Base-by-base conservation (phyloP, 2,888 invertebrate genomes). In the Gibbula magus region DNA sequence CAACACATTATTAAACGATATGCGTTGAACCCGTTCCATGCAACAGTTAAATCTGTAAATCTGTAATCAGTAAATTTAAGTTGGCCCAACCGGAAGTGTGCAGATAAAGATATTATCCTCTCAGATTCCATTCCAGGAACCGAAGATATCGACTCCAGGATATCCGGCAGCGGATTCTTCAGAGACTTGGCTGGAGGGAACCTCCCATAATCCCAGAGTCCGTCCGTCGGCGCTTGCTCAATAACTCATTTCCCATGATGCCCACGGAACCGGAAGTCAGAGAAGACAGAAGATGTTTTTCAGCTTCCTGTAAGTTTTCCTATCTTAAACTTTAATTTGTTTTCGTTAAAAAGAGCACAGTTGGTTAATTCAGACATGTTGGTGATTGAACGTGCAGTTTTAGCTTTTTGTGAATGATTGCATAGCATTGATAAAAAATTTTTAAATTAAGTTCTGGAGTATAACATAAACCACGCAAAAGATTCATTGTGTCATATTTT, bases 161-260 rank as follows among this genome's bases (percentile, higher is more conserved):
- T 10, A 77, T 77, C 35, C 77, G 77, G 22, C 29, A 54, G 32
- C 54, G 61, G 29, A 77, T 77, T 18, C 20, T 77, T 32, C 32
- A 56, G 25, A 53, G 39, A n/a, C 45, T 77, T 13, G 77, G 77
- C 25, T 77, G 77, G 77, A 77, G 29, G 18, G 61, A 56, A 35
- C 77, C 77, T n/a, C 77, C 77, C 8, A n/a, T 18, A 16, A 77
- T 77, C 10, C 51, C 74, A 22, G 74, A 45, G 22, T 45, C 45
- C 45, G 22, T 45, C 25, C 25, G 39, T 20, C 74, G 74, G 22
- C 45, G 22, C 45, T 22, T 74, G 10, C 45, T 51, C 16, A 51
- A 39, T 18, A 39, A 51, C 10, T 39, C 39, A 0, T 74, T 51
- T 51, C 39, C 25, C 22, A 51, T 51, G 22, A 25, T 51, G 16